Conservation (phyloP, 2,888 invertebrate species). For the Microctonus brassicae region DNA sequence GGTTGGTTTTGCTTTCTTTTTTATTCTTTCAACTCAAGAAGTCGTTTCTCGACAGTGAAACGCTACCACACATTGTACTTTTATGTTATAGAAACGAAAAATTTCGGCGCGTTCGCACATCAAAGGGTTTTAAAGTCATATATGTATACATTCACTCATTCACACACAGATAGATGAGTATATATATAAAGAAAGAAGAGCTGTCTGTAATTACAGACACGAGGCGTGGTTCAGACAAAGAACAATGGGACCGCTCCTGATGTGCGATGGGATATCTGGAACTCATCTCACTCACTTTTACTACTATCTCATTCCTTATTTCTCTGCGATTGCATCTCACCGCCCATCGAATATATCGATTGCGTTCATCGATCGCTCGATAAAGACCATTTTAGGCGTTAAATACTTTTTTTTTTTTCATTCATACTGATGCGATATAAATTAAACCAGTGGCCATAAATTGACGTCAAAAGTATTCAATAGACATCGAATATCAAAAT, state of each 20-base stretch:
- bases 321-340: constrained; percentile 61
- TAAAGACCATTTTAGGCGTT: constrained; percentile 65
- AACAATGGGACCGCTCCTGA: constrained; percentile 67
- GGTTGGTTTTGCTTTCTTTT: too few relatives aligned
- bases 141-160: too few relatives aligned
- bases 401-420: constrained; percentile 56
- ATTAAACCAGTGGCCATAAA: too few relatives aligned
- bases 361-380: constrained; percentile 62
- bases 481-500: too few relatives aligned
- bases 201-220: constrained; percentile 69
- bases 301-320: constrained; percentile 14
- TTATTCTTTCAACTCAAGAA: neutral
- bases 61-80: too few relatives aligned
- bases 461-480: too few relatives aligned
- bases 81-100: constrained; percentile 11
- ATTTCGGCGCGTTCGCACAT: constrained; percentile 57
- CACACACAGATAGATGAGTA: too few relatives aligned
- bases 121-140: constrained; percentile 60
- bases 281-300: constrained; percentile 41
- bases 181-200: constrained; percentile 19
- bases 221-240: constrained; percentile 66
- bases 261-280: constrained; percentile 62
- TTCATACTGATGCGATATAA: too few relatives aligned
- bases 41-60: neutral
- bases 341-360: constrained; percentile 59